Base-by-base conservation (phyloP, 2,888 invertebrate genomes). In the Machimus atricapillus region DNA sequence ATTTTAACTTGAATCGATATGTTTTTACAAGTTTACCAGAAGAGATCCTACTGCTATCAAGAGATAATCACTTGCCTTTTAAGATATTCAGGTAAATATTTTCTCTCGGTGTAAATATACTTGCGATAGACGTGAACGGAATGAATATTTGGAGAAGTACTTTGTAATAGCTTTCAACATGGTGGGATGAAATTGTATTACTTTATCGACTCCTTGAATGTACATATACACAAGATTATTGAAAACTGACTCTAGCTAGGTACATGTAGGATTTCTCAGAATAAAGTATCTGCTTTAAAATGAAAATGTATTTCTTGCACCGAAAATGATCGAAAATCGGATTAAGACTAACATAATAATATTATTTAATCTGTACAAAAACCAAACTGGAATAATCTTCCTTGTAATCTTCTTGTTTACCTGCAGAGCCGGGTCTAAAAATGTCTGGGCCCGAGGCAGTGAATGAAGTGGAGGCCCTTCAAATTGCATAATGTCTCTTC, bases 41-140 rank as follows among this genome's bases (percentile, higher is more conserved):
- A 79, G 40, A 79, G 52, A 79, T 79, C 79, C 27, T 14, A 52
- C 16, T 79, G 27, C 52, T 79, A 79, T 79, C 46, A 14, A n/a
- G 52, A 79, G 79, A 79, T 79, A 79, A 79, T 79, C 79, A 79
- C 79, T 56, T 79, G 52, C 79, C 79, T 79, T 79, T 79, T 52
- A 79, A 79, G 52, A 79, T 52, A 52, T 79, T 79, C 79, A 79
- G 79, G 79, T 79, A 79, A 79, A 79, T 79, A 79, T 79, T 79
- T 79, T 79, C 79, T 52, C 31, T 79, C 16, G 31, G 56, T 79
- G 79, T 52, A 79, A 79, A 79, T 79, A 79, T 52, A 79, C 46
- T 31, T 31, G 79, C 79, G 79, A 79, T 31, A 52, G 31, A 79
- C 79, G 79, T 79, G 79, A 79, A 56, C 40, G 16, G 79, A 79